Base-by-base conservation (phyloP, 2,888 invertebrate genomes). In the Ophion costatus region DNA sequence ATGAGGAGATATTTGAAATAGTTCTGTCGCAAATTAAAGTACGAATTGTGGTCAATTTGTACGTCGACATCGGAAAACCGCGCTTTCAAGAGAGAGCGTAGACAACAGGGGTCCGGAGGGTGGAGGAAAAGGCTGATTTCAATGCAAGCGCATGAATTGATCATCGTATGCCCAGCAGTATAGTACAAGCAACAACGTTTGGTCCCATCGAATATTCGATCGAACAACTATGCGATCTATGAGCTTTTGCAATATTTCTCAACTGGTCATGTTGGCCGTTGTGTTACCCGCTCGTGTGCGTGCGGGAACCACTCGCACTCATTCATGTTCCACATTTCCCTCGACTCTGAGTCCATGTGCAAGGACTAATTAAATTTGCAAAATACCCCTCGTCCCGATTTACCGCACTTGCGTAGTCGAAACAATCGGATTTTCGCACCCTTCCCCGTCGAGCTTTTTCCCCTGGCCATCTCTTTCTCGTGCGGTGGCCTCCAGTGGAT, bases 121-220 rank as follows among this genome's bases (percentile, higher is more conserved):
- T 24, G 63, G 45, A 14, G 24, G 22, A 51, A 64, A 24, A 57
- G 73, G 22, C 59, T 76, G 75, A 81, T 76, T 83, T 61, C 66
- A 70, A 78, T 85, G 84, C 79, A 20, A 51, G 76, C 71, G 38
- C 80, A 67, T 83, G 80, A 83, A 83, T 83, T 83, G 80, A 80
- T 83, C 80, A 83, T 80, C 66, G 61, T 61, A 24, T n/a, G 64
- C 24, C 24, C 75, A 80, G 64, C 57, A 51, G 38, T 45, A 57
- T 56, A 51, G 24, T 45, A 57, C 59, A 45, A 42, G 66, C 73
- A 80, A 74, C 74, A 66, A 80, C 22, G 80, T 69, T 81, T 51
- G 51, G 22, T 22, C n/a, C 22, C 75, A 51, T 45, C 20, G 67
- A 51, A 22, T 81, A 75, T 74, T 75, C 67, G 61, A 59, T 69